Base-by-base conservation (phyloP, 1,140 invertebrate species). In the Aphelinus certus region DNA sequence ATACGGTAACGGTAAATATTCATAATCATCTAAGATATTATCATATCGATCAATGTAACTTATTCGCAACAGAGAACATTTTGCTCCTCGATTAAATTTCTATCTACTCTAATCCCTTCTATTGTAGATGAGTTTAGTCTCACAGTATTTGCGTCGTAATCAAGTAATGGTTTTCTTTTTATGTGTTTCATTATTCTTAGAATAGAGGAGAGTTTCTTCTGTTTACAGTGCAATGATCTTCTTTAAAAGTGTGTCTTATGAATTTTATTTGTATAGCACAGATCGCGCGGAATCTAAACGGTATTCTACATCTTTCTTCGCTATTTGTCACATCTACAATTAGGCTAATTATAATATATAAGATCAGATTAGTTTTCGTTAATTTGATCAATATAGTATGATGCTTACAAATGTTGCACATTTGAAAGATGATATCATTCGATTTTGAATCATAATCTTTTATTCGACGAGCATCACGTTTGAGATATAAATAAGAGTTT, bases 1-100 rank as follows among this genome's bases (percentile, higher is more conserved):
- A 66, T 71, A 71, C 68, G 73, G 73, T 75, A 75, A 75, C 62
- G 55, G 48, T 65, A 75, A 75, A 75, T 75, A 71, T 64, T 65
- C 26, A 10, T 75, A 75, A 70, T 75, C 45, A 64, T 70, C 61
- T 65, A 66, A 3, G 49, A 65, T 58, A 49, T 51, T 60, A 60
- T 65, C 7, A 9, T 75, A 43, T 60, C 66, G 57, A 45, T 69
- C 57, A 70, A 69, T 62, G 58, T 64, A 47, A 75, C 60, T 63
- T 75, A 75, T 57, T 70, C n/a, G n/a, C 60, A 71, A 53, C 42
- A 57, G 56, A 71, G 56, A 75, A 75, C 58, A 58, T 48, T 70
- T 70, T 10, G 55, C 61, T 26, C 55, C 58, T 42, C 53, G 47
- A 66, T 64, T 64, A 3, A 60, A 66, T 66, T 75, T 7, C 68